Percentiles rank a stretch among this genome's conserved stretches.
Evolutionary conservation across 2,888 invertebrate genomes (phyloP).

Genomic region (Ommatoiulus sabulosus): DNA sequence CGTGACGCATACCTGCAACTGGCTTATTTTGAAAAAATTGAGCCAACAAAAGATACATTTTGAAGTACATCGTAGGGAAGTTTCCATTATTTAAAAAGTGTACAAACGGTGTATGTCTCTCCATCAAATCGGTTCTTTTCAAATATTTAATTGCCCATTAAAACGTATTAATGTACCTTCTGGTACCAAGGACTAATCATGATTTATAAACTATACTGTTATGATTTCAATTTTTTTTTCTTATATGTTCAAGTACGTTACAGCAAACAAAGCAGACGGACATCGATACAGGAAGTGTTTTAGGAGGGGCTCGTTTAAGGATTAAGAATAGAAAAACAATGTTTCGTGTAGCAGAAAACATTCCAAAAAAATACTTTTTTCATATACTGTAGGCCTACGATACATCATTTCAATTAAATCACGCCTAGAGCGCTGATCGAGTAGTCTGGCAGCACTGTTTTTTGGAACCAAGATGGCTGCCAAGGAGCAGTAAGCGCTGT

Average conservation of each 20-base stretch:
- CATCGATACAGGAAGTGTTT: no score
- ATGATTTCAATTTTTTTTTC: not conserved
- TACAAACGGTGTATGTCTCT: not conserved
- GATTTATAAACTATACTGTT: not conserved
- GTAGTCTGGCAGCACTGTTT: no score
- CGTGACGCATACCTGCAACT: not conserved
- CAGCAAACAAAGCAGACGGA: not conserved
- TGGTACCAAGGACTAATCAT: slow-evolving; percentile 18
- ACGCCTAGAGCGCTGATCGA: no score
- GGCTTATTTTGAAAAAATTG: not conserved
- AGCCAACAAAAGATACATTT: not conserved
- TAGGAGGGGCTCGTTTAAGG: no score
- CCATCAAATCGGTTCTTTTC: not conserved
- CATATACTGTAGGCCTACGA: no score
- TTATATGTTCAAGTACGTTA: not conserved
- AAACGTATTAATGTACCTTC: not conserved
- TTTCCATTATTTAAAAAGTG: not conserved
- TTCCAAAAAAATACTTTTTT: no score
- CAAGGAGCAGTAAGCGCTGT: no score
- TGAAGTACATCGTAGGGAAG: not conserved
- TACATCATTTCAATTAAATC: no score
- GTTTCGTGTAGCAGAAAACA: no score
- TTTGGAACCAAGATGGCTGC: no score
- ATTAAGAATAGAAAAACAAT: no score
- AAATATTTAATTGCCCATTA: not conserved